Percentiles rank a stretch among this genome's conserved stretches.
Conservation (phyloP, 1,140 invertebrate species). For the Limonius californicus region DNA sequence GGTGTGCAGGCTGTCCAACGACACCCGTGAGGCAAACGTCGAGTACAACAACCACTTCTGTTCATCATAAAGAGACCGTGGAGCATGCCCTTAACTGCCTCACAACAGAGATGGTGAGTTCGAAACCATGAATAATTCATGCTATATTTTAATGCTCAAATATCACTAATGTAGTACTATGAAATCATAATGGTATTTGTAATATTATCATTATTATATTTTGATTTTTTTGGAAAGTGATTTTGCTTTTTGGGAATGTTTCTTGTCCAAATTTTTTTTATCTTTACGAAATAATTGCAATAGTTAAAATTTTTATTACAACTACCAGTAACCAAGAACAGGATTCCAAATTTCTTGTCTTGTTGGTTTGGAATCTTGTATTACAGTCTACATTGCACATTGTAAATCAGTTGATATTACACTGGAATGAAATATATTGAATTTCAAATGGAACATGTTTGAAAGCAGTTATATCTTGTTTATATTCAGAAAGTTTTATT, state of each 20-base stretch:
- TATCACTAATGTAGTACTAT: slow-evolving; percentile 15
- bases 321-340: no score
- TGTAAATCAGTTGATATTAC: slow-evolving; percentile 44
- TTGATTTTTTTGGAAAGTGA: no score
- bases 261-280: no score
- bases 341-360: no score
- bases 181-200: no score
- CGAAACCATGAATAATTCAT: slow-evolving; percentile 7
- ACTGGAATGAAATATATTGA: slow-evolving; percentile 23
- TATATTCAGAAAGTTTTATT: not conserved
- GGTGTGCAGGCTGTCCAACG: slow-evolving; percentile 54
- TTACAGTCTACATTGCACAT: not conserved
- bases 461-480: no score
- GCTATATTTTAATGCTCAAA: not conserved
- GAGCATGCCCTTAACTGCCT: slow-evolving; percentile 71
- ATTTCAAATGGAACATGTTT: not conserved
- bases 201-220: no score
- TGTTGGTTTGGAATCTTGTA: not conserved
- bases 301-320: no score
- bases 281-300: no score
- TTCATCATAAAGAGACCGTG: slow-evolving; percentile 56
- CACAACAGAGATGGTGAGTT: slow-evolving; percentile 74
- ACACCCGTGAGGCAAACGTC: slow-evolving; percentile 50
- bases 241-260: no score
- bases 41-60: slow-evolving; percentile 39